phyloP scores from a whole-genome alignment of 2,797 vertebrate species.

The Gallinago nigripennis region DNA sequence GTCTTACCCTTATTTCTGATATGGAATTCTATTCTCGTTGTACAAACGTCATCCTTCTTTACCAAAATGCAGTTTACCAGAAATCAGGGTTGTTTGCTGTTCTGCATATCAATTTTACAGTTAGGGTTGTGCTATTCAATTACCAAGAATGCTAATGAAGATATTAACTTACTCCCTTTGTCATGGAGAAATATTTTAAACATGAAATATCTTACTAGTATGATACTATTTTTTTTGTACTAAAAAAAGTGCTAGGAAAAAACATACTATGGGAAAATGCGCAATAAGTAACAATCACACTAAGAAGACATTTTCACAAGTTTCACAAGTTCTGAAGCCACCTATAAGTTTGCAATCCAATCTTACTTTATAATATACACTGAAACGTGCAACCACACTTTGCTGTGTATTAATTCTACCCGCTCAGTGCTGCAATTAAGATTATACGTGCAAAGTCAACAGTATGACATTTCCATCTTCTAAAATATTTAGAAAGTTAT shows the following conservation, averaged over 20 bases:
- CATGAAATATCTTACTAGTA: neutral
- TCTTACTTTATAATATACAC: neutral
- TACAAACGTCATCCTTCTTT: neutral
- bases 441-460: neutral
- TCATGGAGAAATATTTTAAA: neutral
- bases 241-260: neutral
- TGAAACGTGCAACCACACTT: neutral
- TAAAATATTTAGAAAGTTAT: neutral
- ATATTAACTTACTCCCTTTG: neutral
- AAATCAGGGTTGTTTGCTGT: neutral
- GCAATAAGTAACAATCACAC: neutral
- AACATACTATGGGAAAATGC: neutral
- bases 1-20: neutral
- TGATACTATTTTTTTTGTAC: neutral
- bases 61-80: neutral
- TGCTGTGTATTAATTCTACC: neutral
- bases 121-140: neutral
- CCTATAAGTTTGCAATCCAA: neutral
- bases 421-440: neutral
- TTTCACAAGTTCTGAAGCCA: neutral
- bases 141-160: neutral
- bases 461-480: neutral
- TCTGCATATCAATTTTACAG: neutral
- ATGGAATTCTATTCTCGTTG: neutral
- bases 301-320: neutral